phyloP scores from a whole-genome alignment of 2,888 invertebrate species.

The Odontocolon sp. region DNA sequence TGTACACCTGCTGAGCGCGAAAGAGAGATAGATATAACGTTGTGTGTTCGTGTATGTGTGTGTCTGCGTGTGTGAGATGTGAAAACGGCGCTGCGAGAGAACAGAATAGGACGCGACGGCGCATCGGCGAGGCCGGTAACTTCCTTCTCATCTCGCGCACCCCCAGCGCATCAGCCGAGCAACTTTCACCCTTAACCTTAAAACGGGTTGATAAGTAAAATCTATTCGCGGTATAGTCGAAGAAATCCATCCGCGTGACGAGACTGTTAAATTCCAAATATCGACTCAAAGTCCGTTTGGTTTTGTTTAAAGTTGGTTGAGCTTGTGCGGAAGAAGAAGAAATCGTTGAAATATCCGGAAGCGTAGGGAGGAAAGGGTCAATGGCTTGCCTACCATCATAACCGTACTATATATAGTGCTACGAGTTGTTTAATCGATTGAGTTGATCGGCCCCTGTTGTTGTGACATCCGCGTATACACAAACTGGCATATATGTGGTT shows the following conservation, averaged over 20 bases:
- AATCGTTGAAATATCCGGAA: background rate
- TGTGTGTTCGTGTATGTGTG: conserved; percentile 24
- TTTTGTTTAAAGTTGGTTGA: background rate
- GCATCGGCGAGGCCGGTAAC: conserved; percentile 48
- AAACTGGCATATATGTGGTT: conserved; percentile 23
- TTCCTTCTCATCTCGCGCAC: conserved; percentile 56
- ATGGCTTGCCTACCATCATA: conserved; percentile 52
- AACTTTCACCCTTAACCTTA: conserved; percentile 57
- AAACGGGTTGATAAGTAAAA: conserved; percentile 17
- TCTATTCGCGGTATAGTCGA: background rate
- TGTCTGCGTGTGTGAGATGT: conserved; percentile 1
- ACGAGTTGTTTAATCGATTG: conserved; percentile 59
- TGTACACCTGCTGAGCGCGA: conserved; percentile 35
- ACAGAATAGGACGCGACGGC: conserved; percentile 2
- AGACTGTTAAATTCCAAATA: too few species aligned
- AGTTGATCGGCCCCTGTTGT: conserved; percentile 53
- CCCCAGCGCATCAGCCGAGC: conserved; percentile 43
- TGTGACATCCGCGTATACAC: conserved; percentile 52
- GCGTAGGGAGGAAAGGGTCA: conserved; percentile 43
- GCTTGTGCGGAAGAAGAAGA: background rate
- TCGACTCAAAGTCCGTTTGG: too few species aligned
- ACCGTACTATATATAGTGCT: conserved; percentile 35
- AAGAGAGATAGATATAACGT: conserved; percentile 35
- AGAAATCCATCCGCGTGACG: too few species aligned
- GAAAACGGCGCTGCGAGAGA: conserved; percentile 8